Base-by-base conservation (phyloP, 2,888 invertebrate species). In the Tenodera sinensis region DNA sequence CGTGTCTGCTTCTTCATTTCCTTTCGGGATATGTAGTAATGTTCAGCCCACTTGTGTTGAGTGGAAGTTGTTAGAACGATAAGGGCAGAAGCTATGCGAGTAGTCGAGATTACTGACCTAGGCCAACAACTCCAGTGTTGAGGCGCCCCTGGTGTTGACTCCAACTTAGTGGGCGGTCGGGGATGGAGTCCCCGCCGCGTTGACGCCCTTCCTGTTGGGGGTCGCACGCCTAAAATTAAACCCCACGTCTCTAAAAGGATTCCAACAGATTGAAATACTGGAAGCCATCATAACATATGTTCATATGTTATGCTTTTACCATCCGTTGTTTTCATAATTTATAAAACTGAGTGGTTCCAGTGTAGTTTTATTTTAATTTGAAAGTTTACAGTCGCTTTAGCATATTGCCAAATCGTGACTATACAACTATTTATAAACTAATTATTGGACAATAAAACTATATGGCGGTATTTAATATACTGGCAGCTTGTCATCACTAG, bases 191-290 rank as follows among this genome's bases (percentile, higher is more conserved):
- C 34, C 85, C 88, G 89, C 86, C 88, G 85, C 27, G 89, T 83
- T 85, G 90, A 90, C 90, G 90, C 90, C 90, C 90, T 90, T 90
- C 90, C 90, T 90, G 90, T 90, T 87, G 87, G 83, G 87, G 87
- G 87, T 87, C 83, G 87, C 87, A 87, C 90, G 89, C 89, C 90
- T 90, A 90, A 90, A 90, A 90, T 90, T 90, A 90, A 90, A 87
- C 90, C 89, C 87, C 47, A 34, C 30, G 82, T 82, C 30, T 30
- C 34, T 27, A 30, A n/a, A 30, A 87, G 83, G 71, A 81, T 86
- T 86, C 28, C 15, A 30, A n/a, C 86, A 14, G 42, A 87, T 34
- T 87, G 83, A 81, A 54, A 28, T 87, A 34, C 81, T 25, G 83
- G 54, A 20, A 71, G 25, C 54, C 42, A 20, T 15, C 20, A 71